Base-by-base conservation (phyloP, 2,797 vertebrate species). In the Luscinia luscinia region DNA sequence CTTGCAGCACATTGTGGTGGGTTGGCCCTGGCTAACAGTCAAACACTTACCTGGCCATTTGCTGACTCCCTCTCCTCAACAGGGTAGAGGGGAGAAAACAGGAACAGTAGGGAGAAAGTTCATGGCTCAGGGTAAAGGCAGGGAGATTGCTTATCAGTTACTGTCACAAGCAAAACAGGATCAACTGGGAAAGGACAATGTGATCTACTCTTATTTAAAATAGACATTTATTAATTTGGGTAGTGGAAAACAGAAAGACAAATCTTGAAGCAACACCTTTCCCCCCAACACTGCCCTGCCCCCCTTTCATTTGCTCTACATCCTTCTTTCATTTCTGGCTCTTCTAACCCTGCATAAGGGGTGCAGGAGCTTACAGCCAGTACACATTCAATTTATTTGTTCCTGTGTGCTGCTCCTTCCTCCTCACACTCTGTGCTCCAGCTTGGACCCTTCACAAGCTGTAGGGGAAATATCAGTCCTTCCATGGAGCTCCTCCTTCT, bases 281-380 rank as follows among this genome's bases (percentile, higher is more conserved):
- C 7, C 3, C 18, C 15, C 1, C 9, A 2, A 0, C 5, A 22
- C 22, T 30, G 15, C 21, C 17, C 46, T 46, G 40, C 5, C 3
- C 3, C 27, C 11, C 5, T 36, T 69, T 58, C n/a, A 19, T 15
- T 3, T 9, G 18, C 8, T 80, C 4, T 54, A 9, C 10, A 36
- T 52, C 0, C 43, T 62, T 63, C 24, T 75, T 75, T 23, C 13
- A 27, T 63, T 72, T 41, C 52, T 41, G 19, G 10, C 22, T 59
- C 30, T 51, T 52, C 30, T 46, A 54, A 27, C 13, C 26, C 59
- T 49, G 9, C n/a, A 55, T 23, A 49, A 49, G 32, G 26, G 15
- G 9, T n/a, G 59, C 52, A 59, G 59, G 40, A 54, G 13, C 41
- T 66, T 36, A 15, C 26, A 54, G n/a, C 27, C 54, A 76, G 19